Base-by-base conservation (phyloP, 2,797 vertebrate species). In the Typhlichthys subterraneus region DNA sequence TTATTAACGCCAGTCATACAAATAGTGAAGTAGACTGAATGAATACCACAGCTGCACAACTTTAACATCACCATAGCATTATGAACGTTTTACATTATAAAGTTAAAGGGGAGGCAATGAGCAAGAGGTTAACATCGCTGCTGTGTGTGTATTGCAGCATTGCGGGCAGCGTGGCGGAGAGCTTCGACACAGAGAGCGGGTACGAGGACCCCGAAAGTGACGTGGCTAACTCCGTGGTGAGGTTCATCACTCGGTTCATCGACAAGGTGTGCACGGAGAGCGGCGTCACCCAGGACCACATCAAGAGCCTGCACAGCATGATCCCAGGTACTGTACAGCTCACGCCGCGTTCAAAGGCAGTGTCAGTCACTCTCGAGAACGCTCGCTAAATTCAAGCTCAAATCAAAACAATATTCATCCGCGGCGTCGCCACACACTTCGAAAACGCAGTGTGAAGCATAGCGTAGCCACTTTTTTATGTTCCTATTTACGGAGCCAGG, bases 251-350 rank as follows among this genome's bases (percentile, higher is more conserved):
- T 2, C 95, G 97, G 55, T 99, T 99, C 89, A 96, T 99, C 59
- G 97, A 99, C 88, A 99, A 99, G 75, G 97, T 99, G 79, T 99
- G 97, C 89, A 99, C 98, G 0, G 98, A 99, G 85, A 99, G 98
- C 10, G 96, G 95, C 5, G 96, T 99, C 60, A 98, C 96, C 31
- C 97, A 99, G 85, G 97, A 99, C 48, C 97, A 99, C 80, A 98
- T 99, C 91, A 98, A 98, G 89, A 96, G 94, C 74, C 94, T 99
- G 81, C 97, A 99, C 80, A 96, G 94, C 84, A 99, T 99, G 98
- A 98, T 99, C 82, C 98, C 98, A 94, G 98, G 98, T 99, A 29
- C 23, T 29, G 23, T 29, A 84, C 14, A 49, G 14, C 45, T 38
- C 61, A 29, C 23, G 23, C 23, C 23, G 4, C 23, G 3, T 29